Base-by-base conservation (phyloP, 30 jellyfish, hydroid and myxozoan genomes). In the Calvadosia cruxmelitensis region DNA sequence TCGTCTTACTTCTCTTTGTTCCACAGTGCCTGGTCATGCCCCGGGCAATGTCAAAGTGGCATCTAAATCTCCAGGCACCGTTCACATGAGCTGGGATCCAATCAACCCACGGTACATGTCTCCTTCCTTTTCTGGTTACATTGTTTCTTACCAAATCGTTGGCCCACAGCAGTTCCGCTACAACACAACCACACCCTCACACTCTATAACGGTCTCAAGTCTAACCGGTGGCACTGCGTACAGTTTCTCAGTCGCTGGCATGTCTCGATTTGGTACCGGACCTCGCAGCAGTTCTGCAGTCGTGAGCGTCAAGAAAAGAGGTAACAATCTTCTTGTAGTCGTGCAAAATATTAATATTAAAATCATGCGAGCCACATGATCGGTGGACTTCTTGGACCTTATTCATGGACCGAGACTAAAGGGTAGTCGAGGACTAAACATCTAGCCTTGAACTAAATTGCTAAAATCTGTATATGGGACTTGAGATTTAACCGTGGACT, bases 1-100 rank as follows among this genome's bases (percentile, higher is more conserved):
- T n/a, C n/a, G n/a, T n/a, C n/a, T n/a, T n/a, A n/a, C n/a, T n/a
- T n/a, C n/a, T n/a, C n/a, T n/a, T n/a, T n/a, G n/a, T n/a, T n/a
- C n/a, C n/a, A n/a, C n/a, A 67, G 76, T 34, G 33, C 76, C 76
- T 25, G 76, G 76, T 3, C 28, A 36, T 20, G 76, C 76, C 15
- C 76, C 76, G 23, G 0, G 67, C 2, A 36, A 35, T 67, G 15
- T 67, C 1, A 31, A 34, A 20, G 68, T 34, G 23, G 23, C 24
- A 34, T n/a, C 34, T 29, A 31, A 30, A 12, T 16, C 29, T 7
- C 35, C 33, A 24, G 30, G 16, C 3, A 7, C 25, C 76, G 35
- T 67, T 33, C 24, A 29, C 15, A 15, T 67, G 29, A 67, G 26
- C 29, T 67, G 76, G 76, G 27, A 36, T 30, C 32, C 33, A 32